Conservation (phyloP, 64 coral and sea anemone genomes). For the Anthopleura sola region DNA sequence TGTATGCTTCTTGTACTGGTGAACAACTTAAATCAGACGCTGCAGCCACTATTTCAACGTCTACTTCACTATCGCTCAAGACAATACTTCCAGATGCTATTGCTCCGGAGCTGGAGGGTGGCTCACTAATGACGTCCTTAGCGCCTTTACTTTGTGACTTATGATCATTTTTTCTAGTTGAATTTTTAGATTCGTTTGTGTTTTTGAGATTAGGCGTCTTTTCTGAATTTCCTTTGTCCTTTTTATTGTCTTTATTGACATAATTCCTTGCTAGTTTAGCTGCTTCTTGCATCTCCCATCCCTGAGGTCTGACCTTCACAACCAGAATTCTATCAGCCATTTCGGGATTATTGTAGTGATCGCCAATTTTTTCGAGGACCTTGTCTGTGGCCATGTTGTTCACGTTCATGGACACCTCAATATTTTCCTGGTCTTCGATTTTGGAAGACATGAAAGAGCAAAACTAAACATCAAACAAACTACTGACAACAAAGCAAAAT, state of each 20-base stretch:
- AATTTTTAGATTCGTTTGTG: background rate
- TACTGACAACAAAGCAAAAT: conserved; percentile 22
- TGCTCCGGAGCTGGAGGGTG: background rate
- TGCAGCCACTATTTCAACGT: background rate
- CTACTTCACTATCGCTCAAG: background rate
- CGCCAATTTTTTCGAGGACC: conserved; percentile 75
- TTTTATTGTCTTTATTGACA: background rate
- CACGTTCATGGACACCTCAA: background rate
- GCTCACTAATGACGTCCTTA: background rate
- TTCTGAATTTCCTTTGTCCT: background rate
- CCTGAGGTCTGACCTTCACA: conserved; percentile 73
- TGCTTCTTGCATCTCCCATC: conserved; percentile 78
- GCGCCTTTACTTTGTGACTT: background rate
- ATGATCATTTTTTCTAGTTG: background rate
- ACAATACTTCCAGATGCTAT: background rate
- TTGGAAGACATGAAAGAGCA: conserved; percentile 1
- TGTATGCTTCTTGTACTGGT: background rate
- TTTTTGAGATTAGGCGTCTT: background rate
- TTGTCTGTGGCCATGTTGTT: conserved; percentile 46
- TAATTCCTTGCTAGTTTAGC: conserved; percentile 42
- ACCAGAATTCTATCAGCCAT: conserved; percentile 80
- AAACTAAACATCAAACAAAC: background rate
- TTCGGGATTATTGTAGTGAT: conserved; percentile 92
- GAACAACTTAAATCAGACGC: background rate
- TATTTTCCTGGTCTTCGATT: background rate